Conservation (phyloP, 1,140 invertebrate species). For the Chironomus tepperi region DNA sequence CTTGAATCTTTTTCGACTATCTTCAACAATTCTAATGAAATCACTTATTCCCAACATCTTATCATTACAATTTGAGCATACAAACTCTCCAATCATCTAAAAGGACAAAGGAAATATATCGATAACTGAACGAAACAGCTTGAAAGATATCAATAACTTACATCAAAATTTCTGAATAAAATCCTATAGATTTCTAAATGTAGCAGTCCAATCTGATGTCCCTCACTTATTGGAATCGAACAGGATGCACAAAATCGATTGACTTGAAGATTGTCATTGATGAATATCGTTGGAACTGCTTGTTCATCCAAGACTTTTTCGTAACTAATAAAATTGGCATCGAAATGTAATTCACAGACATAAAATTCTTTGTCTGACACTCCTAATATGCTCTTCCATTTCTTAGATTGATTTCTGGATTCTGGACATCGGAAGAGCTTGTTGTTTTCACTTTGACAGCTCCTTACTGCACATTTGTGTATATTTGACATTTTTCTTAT, state of each 20-base stretch:
- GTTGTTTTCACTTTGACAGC: too few species aligned
- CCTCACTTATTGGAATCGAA: neutral
- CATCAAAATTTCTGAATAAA: neutral
- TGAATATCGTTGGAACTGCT: neutral
- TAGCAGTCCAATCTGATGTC: neutral
- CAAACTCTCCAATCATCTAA: too few species aligned
- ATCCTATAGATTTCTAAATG: neutral
- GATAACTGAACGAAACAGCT: too few species aligned
- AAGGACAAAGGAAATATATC: too few species aligned
- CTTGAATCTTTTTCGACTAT: too few species aligned
- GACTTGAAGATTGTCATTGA: neutral
- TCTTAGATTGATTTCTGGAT: neutral
- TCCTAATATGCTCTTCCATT: neutral
- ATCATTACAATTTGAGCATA: too few species aligned
- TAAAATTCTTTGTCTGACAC: neutral
- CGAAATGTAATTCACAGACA: slow-evolving; percentile 1
- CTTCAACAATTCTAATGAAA: too few species aligned
- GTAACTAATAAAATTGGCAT: neutral
- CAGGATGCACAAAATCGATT: neutral
- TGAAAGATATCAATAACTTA: neutral
- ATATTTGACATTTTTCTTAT: too few species aligned
- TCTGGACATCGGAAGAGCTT: neutral
- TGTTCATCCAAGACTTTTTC: neutral
- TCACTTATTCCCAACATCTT: too few species aligned
- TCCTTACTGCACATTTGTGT: too few species aligned